Percentiles rank a stretch among this genome's conserved stretches.
phyloP scores from a whole-genome alignment of 2,888 invertebrate genomes.

The Tetranychus piercei region DNA sequence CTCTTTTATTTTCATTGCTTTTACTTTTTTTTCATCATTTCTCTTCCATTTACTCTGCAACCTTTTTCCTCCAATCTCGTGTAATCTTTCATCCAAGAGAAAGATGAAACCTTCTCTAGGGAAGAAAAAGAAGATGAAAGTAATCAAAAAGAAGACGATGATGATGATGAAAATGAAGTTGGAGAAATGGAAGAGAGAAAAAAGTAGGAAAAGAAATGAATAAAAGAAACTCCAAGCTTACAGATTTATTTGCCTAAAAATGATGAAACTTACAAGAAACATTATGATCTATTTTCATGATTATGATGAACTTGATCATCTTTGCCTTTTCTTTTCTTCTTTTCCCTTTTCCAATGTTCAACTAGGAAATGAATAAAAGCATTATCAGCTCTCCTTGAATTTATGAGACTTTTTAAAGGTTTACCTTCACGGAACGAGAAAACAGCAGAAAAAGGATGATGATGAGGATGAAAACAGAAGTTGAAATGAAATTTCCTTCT shows the following conservation, averaged over 20 bases:
- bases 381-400: neutral
- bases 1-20: neutral
- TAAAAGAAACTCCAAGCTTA: neutral
- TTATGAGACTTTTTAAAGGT: neutral
- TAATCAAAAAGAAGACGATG: neutral
- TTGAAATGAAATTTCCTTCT: neutral
- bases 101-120: slow-evolving; percentile 3
- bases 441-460: neutral
- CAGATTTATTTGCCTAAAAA: neutral
- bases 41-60: neutral
- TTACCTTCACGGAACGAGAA: neutral
- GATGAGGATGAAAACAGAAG: slow-evolving; percentile 3
- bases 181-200: neutral
- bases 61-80: neutral
- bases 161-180: neutral
- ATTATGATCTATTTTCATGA: neutral
- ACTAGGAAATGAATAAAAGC: neutral
- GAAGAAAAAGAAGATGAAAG: slow-evolving; percentile 3
- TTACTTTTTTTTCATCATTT: neutral
- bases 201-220: neutral
- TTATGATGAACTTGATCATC: neutral
- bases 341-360: neutral
- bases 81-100: neutral
- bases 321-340: neutral
- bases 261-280: neutral